Conservation (phyloP, 2,888 invertebrate genomes). For the Melinaea menophilus region DNA sequence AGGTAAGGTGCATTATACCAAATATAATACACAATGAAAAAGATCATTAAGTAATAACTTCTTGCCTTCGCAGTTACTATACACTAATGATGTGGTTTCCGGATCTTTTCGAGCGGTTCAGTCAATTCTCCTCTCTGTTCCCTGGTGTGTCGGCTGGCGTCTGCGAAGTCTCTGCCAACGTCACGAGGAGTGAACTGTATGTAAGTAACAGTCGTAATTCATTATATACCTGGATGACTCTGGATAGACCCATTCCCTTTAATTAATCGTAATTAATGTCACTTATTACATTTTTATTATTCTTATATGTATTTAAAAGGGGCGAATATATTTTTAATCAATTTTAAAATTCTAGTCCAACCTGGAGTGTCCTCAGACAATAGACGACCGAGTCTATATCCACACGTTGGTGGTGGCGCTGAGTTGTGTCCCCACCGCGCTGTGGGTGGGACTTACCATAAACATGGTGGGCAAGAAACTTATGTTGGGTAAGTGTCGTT, state of each 20-base stretch:
- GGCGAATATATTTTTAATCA: no score
- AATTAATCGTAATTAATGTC: background rate
- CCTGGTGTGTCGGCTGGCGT: slow-evolving; percentile 68
- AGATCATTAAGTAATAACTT: no score
- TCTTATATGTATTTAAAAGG: no score
- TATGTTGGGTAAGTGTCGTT: slow-evolving; percentile 47
- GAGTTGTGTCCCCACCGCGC: slow-evolving; percentile 77
- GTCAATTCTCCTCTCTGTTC: slow-evolving; percentile 67
- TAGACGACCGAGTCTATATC: slow-evolving; percentile 72
- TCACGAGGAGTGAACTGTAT: slow-evolving; percentile 45
- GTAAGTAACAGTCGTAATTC: slow-evolving; percentile 32
- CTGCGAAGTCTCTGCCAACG: slow-evolving; percentile 73
- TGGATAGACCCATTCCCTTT: no score
- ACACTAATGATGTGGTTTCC: slow-evolving; percentile 84
- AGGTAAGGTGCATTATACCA: slow-evolving; percentile 53
- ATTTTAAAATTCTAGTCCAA: slow-evolving; percentile 35
- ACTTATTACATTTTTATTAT: background rate
- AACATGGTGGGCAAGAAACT: slow-evolving; percentile 77
- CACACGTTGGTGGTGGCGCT: slow-evolving; percentile 78
- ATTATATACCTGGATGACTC: no score
- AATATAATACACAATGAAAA: no score
- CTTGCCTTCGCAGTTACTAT: slow-evolving; percentile 68
- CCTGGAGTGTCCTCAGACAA: slow-evolving; percentile 44
- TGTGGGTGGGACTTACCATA: slow-evolving; percentile 77
- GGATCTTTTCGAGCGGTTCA: slow-evolving; percentile 81